Evolutionary conservation across 1,140 invertebrate genomes (phyloP).

Genomic region (Brachionus sp.): DNA sequence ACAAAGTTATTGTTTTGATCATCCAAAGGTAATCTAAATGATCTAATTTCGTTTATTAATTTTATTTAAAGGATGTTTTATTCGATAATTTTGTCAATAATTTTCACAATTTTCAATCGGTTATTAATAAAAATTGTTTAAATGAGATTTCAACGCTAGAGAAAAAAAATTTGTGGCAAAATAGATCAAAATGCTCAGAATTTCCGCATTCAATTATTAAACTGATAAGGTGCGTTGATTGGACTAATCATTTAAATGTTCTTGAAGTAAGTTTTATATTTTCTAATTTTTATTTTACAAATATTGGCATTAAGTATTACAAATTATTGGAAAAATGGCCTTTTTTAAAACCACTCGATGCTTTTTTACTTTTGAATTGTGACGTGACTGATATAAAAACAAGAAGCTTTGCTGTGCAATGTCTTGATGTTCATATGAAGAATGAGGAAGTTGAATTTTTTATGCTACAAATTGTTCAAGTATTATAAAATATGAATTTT

Average conservation of each 20-base stretch:
- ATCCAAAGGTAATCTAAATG: neutral
- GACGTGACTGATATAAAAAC: slow-evolving; percentile 86
- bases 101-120: neutral
- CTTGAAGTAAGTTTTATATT: neutral
- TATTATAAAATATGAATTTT: slow-evolving; percentile 47
- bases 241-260: slow-evolving; percentile 18
- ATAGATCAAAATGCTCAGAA: slow-evolving; percentile 62
- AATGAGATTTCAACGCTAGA: slow-evolving; percentile 86
- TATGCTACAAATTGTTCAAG: slow-evolving; percentile 86
- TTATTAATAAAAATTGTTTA: slow-evolving; percentile 56
- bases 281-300: neutral
- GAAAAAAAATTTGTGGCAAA: slow-evolving; percentile 78
- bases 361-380: slow-evolving; percentile 87
- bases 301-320: neutral
- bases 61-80: neutral
- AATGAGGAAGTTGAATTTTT: slow-evolving; percentile 64
- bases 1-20: neutral
- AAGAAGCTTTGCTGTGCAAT: slow-evolving; percentile 80
- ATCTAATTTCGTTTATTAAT: neutral
- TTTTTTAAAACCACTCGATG: slow-evolving; percentile 71
- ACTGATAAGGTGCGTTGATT: neutral
- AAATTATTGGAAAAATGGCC: slow-evolving; percentile 67
- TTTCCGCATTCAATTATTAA: slow-evolving; percentile 16
- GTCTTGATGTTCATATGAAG: slow-evolving; percentile 69
- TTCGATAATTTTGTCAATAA: neutral